Percentiles rank a stretch among this genome's conserved stretches.
phyloP scores from a whole-genome alignment of 1,140 invertebrate species.

The Phenacoccus solenopsis region DNA sequence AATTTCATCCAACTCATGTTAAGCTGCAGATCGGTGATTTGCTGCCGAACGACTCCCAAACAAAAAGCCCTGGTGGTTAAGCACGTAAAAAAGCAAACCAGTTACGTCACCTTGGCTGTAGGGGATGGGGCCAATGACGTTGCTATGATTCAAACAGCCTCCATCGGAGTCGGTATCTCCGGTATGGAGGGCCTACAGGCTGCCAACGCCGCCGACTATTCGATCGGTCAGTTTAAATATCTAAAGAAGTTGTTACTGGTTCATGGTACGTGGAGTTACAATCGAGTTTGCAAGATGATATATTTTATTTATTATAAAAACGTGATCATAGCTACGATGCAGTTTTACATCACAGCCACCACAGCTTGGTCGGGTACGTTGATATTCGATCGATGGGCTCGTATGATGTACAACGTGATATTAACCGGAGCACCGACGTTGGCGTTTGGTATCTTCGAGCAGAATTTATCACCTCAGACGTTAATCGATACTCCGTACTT shows the following conservation, averaged over 20 bases:
- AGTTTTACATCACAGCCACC: slow-evolving; percentile 56
- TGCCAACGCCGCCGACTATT: slow-evolving; percentile 94
- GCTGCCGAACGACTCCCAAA: slow-evolving; percentile 89
- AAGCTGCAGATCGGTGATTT: slow-evolving; percentile 82
- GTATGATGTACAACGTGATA: slow-evolving; percentile 14
- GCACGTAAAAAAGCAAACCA: slow-evolving; percentile 10
- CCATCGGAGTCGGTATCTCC: slow-evolving; percentile 87
- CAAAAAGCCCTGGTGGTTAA: slow-evolving; percentile 58
- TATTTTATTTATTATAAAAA: slow-evolving; percentile 97
- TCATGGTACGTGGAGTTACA: slow-evolving; percentile 95
- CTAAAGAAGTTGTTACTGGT: slow-evolving; percentile 74
- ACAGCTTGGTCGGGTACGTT: slow-evolving; percentile 53
- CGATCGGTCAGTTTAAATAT: slow-evolving; percentile 78
- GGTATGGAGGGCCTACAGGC: slow-evolving; percentile 93
- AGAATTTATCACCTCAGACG: slow-evolving; percentile 43
- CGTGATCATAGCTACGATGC: slow-evolving; percentile 63
- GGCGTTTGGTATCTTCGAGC: slow-evolving; percentile 43
- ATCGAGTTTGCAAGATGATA: slow-evolving; percentile 81
- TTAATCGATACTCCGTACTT: slow-evolving; percentile 51
- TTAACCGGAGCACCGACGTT: slow-evolving; percentile 16
- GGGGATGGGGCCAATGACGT: slow-evolving; percentile 95
- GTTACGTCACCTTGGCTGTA: slow-evolving; percentile 32
- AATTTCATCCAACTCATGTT: slow-evolving; percentile 74
- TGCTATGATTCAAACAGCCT: slow-evolving; percentile 94
- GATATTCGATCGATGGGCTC: slow-evolving; percentile 20